A percentile compares a stretch with the other conserved stretches of the same genome.
These are phyloP conservation scores for Neoarius graeffei DNA, from an alignment of 2,113 vertebrate species.

Conservation along the genomic window DNA sequence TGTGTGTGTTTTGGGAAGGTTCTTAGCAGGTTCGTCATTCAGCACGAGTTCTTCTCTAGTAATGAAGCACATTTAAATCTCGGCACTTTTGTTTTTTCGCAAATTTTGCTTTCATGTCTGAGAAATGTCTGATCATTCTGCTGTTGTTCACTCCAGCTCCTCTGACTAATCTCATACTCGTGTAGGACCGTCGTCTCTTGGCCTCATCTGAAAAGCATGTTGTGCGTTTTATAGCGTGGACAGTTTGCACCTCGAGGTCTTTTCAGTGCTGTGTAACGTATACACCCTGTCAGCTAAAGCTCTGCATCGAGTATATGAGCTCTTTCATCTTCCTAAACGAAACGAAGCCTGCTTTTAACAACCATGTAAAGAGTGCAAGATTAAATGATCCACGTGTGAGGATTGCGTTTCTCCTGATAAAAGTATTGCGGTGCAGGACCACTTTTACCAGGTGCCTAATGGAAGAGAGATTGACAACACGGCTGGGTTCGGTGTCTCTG, in stretches of 20 bases:
- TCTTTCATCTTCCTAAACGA: conserved; percentile 44
- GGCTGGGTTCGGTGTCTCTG: conserved; percentile 27
- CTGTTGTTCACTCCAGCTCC: not conserved
- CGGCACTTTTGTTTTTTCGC: not conserved
- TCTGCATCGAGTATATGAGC: conserved; percentile 59
- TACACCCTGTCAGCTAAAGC: conserved; percentile 56
- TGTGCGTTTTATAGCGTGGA: not conserved
- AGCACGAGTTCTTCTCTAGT: not conserved
- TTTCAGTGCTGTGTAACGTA: conserved; percentile 13
- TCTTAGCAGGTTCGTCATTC: not conserved
- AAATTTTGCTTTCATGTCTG: conserved; percentile 23
- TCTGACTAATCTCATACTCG: not conserved
- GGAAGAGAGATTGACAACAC: conserved; percentile 29
- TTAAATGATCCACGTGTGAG: conserved; percentile 61
- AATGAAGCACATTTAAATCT: conserved; percentile 34
- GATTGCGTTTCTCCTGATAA: conserved; percentile 48
- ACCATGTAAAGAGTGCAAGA: conserved; percentile 57
- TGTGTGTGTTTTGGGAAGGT: conserved; percentile 33
- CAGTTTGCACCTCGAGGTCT: not conserved
- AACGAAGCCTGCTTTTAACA: conserved; percentile 61
- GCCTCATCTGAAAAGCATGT: not conserved
- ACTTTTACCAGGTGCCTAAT: conserved; percentile 43
- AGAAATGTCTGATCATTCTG: not conserved
- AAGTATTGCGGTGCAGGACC: conserved; percentile 61
- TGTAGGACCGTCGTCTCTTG: not conserved